These are phyloP conservation scores for Paradoxurus hermaphroditus DNA, from an alignment of 2,113 vertebrate species.

Conservation along the genomic window DNA sequence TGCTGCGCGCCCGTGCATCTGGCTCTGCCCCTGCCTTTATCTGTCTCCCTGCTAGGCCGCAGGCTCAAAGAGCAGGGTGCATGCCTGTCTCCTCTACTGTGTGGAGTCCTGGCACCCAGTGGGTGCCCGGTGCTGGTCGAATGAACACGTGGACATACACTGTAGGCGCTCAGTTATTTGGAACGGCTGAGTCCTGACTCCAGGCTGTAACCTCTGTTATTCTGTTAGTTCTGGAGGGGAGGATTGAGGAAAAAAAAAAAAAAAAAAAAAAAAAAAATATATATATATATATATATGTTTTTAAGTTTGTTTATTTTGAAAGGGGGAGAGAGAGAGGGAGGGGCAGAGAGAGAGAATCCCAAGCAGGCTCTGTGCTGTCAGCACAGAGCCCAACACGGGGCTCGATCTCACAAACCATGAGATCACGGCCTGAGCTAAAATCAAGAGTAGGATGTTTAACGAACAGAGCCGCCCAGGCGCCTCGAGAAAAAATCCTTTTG, in stretches of 20 bases:
- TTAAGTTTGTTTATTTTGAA: too few relatives aligned
- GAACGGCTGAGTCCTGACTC: neutral
- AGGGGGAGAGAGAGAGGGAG: too few relatives aligned
- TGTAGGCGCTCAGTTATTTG: neutral
- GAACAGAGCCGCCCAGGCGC: too few relatives aligned
- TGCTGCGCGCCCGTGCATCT: neutral
- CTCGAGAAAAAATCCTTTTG: neutral
- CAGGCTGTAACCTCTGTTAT: neutral
- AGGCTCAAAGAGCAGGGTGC: neutral
- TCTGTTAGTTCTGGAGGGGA: neutral
- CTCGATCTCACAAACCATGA: too few relatives aligned
- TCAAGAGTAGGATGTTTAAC: too few relatives aligned
- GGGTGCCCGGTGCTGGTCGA: rapidly evolving
- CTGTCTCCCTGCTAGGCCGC: neutral
- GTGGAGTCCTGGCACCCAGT: neutral
- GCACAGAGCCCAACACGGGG: too few relatives aligned
- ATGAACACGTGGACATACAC: neutral
- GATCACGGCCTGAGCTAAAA: too few relatives aligned
- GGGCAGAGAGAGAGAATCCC: too few relatives aligned
- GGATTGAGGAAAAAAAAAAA: neutral
- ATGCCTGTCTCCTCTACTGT: neutral
- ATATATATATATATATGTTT: too few relatives aligned
- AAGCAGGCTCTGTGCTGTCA: too few relatives aligned
- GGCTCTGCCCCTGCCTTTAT: neutral
- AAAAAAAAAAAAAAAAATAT: too few relatives aligned